Percentiles rank a stretch among this genome's conserved stretches.
Evolutionary conservation across 1,140 invertebrate genomes (phyloP).

Genomic region (Tetramorium simillimum): DNA sequence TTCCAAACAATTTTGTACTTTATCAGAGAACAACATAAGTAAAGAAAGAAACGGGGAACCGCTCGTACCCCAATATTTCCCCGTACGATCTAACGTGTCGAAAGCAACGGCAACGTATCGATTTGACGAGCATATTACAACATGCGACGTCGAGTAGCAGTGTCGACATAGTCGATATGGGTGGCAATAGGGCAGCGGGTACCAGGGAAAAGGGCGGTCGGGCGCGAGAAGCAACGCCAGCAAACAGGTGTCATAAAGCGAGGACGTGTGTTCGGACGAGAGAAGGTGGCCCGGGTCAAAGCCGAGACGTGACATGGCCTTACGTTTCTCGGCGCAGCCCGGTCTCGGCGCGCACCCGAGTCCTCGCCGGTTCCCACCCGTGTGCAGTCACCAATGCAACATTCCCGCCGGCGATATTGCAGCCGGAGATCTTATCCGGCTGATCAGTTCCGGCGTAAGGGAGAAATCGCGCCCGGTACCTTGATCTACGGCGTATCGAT

Average conservation of each 20-base stretch:
- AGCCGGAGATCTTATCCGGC: slow-evolving; percentile 50
- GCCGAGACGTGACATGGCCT: slow-evolving; percentile 65
- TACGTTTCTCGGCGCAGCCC: slow-evolving; percentile 36
- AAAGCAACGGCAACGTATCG: slow-evolving; percentile 57
- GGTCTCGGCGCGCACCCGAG: not conserved
- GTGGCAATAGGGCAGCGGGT: not conserved
- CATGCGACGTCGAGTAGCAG: slow-evolving; percentile 17
- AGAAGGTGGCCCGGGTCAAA: slow-evolving; percentile 62
- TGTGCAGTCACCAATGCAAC: slow-evolving; percentile 39
- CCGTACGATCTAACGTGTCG: slow-evolving; percentile 33
- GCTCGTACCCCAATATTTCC: slow-evolving; percentile 48
- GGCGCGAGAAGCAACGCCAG: slow-evolving; percentile 61
- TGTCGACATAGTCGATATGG: slow-evolving; percentile 4
- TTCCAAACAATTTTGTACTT: not conserved
- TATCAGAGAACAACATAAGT: not conserved
- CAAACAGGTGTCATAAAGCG: slow-evolving; percentile 75
- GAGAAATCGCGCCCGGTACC: slow-evolving; percentile 25
- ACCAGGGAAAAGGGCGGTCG: slow-evolving; percentile 23
- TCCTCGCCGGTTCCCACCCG: not conserved
- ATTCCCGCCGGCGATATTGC: slow-evolving; percentile 54
- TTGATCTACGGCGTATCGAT: slow-evolving; percentile 48
- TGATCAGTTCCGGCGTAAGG: slow-evolving; percentile 17
- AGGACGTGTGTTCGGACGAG: slow-evolving; percentile 68
- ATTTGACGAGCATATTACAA: slow-evolving; percentile 56
- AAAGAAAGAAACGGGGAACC: not conserved